Evolutionary conservation across 2,888 invertebrate species (phyloP).

Genomic region (Synergus laeviventris): DNA sequence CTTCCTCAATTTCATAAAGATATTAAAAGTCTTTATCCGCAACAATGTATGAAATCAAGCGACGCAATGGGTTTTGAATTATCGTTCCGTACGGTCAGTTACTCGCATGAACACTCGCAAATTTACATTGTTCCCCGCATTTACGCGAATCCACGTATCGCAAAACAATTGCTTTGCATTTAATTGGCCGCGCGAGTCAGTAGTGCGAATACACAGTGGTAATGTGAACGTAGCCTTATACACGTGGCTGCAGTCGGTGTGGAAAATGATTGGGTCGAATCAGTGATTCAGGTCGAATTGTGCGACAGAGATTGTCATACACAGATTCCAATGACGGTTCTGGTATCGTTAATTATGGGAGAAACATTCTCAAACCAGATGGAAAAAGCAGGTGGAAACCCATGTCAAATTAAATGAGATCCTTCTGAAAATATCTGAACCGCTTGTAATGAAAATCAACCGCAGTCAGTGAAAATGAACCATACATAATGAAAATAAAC

Average conservation of each 20-base stretch:
- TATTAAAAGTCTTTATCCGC: neutral
- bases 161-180: slow-evolving; percentile 27
- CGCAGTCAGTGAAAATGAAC: neutral
- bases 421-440: neutral
- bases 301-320: slow-evolving; percentile 35
- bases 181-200: slow-evolving; percentile 35
- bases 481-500: neutral
- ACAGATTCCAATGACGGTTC: slow-evolving; percentile 22
- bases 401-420: slow-evolving; percentile 31
- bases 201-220: slow-evolving; percentile 29
- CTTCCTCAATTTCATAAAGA: too few species aligned
- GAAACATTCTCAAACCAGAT: neutral
- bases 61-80: slow-evolving; percentile 9
- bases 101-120: slow-evolving; percentile 33
- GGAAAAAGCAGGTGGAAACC: slow-evolving; percentile 26
- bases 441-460: slow-evolving; percentile 21
- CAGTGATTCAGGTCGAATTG: slow-evolving; percentile 28
- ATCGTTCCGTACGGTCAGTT: slow-evolving; percentile 32
- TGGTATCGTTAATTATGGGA: slow-evolving; percentile 20
- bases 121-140: slow-evolving; percentile 35
- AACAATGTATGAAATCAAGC: neutral
- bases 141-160: slow-evolving; percentile 28
- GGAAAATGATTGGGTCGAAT: slow-evolving; percentile 36
- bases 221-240: slow-evolving; percentile 14
- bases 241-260: slow-evolving; percentile 12